phyloP scores from a whole-genome alignment of 2,113 vertebrate species.

The Vidua chalybeata region DNA sequence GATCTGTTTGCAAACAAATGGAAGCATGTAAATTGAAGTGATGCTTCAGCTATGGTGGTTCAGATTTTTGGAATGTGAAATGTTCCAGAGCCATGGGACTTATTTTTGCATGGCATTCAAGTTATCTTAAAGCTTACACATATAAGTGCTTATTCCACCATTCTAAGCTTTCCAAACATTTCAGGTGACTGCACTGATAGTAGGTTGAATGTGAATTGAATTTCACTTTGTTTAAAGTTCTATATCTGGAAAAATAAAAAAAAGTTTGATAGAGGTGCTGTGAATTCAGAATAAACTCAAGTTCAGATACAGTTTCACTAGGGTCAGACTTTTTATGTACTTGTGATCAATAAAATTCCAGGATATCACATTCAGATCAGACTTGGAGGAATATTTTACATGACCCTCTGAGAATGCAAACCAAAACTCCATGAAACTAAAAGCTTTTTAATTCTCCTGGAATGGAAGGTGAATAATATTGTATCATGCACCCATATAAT shows the following conservation, averaged over 20 bases:
- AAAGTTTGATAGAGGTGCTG: background rate
- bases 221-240: background rate
- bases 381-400: background rate
- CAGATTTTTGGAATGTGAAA: background rate
- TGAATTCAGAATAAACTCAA: background rate
- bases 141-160: background rate
- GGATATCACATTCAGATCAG: background rate
- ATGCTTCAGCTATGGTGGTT: background rate
- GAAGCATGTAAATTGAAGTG: background rate
- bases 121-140: background rate
- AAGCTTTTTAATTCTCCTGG: background rate
- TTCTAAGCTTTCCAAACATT: background rate
- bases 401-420: background rate
- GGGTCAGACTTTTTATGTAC: background rate
- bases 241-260: background rate
- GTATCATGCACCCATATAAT: background rate
- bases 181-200: background rate
- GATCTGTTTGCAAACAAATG: background rate
- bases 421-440: background rate
- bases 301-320: background rate
- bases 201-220: background rate
- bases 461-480: background rate
- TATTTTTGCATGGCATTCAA: background rate
- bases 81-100: background rate
- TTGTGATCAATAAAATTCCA: background rate